These are phyloP conservation scores for Quadroppia sp. DNA, from an alignment of 2,888 invertebrate genomes.

Conservation along the genomic window DNA sequence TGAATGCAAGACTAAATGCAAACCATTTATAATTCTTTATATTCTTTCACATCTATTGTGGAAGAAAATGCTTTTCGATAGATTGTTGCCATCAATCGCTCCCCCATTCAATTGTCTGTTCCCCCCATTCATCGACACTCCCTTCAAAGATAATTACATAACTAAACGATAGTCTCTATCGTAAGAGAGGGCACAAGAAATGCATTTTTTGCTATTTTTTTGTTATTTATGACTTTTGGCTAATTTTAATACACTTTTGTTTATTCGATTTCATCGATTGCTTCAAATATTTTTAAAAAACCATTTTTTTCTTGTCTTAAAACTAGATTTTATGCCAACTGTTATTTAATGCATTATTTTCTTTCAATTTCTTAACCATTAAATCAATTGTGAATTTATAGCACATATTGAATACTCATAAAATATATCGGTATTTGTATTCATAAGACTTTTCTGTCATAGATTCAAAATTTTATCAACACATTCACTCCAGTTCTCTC, in stretches of 20 bases:
- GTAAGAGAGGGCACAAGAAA: background rate
- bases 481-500: background rate
- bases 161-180: constrained; percentile 24
- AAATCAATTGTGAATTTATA: constrained; percentile 30
- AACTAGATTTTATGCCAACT: background rate
- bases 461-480: background rate
- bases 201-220: background rate
- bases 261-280: background rate
- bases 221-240: background rate
- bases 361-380: constrained; percentile 15
- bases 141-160: constrained; percentile 7
- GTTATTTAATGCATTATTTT: constrained; percentile 17
- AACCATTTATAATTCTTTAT: constrained; percentile 21
- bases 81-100: constrained; percentile 17
- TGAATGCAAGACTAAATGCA: background rate
- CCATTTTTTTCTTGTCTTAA: too few relatives aligned
- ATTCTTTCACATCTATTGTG: background rate
- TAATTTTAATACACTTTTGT: background rate
- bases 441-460: background rate
- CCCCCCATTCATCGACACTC: constrained; percentile 4
- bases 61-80: constrained; percentile 6
- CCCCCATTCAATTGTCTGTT: constrained; percentile 4
- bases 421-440: constrained; percentile 25
- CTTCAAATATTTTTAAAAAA: background rate
- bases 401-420: constrained; percentile 21